These are phyloP conservation scores for Fragum sueziense DNA, from an alignment of 2,888 invertebrate genomes.

Conservation along the genomic window DNA sequence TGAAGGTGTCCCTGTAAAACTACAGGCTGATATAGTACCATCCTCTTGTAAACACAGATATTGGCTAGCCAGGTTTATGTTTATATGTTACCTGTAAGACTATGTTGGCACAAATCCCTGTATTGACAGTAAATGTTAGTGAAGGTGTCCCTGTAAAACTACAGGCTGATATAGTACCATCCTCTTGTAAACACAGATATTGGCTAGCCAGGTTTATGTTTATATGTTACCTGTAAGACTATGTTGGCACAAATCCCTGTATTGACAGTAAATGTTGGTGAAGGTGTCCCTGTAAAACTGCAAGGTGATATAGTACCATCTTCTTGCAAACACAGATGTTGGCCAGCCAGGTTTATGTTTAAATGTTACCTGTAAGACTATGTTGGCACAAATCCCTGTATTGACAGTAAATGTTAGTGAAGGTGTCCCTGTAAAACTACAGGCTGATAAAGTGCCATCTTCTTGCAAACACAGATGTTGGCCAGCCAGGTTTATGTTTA, in stretches of 20 bases:
- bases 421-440: not conserved
- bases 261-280: not conserved
- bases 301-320: too few species aligned
- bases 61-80: slow-evolving; percentile 54
- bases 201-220: slow-evolving; percentile 56
- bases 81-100: slow-evolving; percentile 65
- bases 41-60: slow-evolving; percentile 52
- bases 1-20: slow-evolving; percentile 26
- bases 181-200: slow-evolving; percentile 52
- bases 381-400: too few species aligned
- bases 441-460: not conserved
- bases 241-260: not conserved
- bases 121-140: slow-evolving; percentile 44
- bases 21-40: slow-evolving; percentile 61
- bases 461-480: not conserved
- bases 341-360: too few species aligned
- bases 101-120: slow-evolving; percentile 65
- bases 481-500: too few species aligned
- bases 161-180: slow-evolving; percentile 61
- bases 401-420: too few species aligned
- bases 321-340: too few species aligned
- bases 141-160: slow-evolving; percentile 27
- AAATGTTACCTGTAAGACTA: too few species aligned
- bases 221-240: slow-evolving; percentile 10
- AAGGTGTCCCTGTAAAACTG: too few species aligned